These are phyloP conservation scores for Epizoanthus rinbou DNA, from an alignment of 92 coral and sea anemone species.

Conservation along the genomic window DNA sequence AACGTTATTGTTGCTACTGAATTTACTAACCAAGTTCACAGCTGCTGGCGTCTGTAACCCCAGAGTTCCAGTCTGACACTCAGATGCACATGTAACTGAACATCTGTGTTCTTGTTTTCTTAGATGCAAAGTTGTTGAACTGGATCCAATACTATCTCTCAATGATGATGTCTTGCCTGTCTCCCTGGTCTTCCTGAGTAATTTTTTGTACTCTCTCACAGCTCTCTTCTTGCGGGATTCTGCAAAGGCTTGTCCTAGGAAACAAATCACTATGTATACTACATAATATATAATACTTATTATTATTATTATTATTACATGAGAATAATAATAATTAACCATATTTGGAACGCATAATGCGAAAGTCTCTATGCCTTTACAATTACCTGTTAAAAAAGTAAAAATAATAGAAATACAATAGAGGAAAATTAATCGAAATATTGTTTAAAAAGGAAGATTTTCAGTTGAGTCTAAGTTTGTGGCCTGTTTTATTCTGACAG, in stretches of 20 bases:
- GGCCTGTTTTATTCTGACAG: too few species aligned
- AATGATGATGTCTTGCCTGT: constrained; percentile 27
- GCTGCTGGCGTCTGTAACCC: background rate
- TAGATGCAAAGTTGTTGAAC: background rate
- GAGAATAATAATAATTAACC: too few species aligned
- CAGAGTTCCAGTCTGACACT: background rate
- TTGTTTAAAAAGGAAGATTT: too few species aligned
- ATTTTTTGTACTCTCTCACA: constrained; percentile 76
- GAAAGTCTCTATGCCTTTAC: too few species aligned
- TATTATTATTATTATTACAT: too few species aligned
- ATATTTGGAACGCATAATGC: too few species aligned
- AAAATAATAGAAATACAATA: too few species aligned
- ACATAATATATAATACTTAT: too few species aligned
- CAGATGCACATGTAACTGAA: background rate
- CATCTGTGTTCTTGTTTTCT: background rate
- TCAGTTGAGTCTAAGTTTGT: too few species aligned
- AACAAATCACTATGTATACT: too few species aligned
- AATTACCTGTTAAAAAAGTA: too few species aligned
- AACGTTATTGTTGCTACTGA: background rate
- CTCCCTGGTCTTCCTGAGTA: constrained; percentile 67
- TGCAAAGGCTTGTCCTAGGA: constrained; percentile 88
- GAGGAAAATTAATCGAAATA: too few species aligned
- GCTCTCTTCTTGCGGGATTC: constrained; percentile 79
- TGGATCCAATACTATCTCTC: background rate
- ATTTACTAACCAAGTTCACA: constrained; percentile 28